Evolutionary conservation across 2,797 vertebrate genomes (phyloP).

Genomic region (Crocodylus rhombifer): DNA sequence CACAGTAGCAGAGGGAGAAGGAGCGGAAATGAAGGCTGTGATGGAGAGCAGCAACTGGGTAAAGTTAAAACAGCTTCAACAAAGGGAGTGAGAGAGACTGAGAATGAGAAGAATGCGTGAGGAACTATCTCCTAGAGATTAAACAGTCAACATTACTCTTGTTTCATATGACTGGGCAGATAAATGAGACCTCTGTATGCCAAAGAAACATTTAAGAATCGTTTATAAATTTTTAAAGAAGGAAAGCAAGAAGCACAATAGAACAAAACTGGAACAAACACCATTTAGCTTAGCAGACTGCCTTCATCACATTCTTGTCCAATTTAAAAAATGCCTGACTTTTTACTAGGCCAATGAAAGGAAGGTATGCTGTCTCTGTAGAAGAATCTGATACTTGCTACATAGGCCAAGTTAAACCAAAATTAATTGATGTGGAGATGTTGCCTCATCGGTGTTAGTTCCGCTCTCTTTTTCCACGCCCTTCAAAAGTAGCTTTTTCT

Average conservation of each 20-base stretch:
- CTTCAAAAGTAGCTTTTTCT: not conserved
- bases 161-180: not conserved
- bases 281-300: not conserved
- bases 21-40: constrained; percentile 10
- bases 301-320: not conserved
- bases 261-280: not conserved
- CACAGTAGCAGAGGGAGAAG: constrained; percentile 1
- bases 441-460: not conserved
- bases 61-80: constrained; percentile 56
- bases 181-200: not conserved
- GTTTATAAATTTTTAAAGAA: not conserved
- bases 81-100: not conserved
- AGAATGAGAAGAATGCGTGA: constrained; percentile 3
- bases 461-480: too few relatives aligned
- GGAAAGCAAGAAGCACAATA: not conserved
- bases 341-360: not conserved
- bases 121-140: not conserved
- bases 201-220: not conserved
- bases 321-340: not conserved
- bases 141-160: not conserved
- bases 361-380: not conserved
- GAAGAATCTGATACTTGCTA: not conserved
- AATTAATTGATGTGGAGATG: not conserved
- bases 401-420: not conserved
- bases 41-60: constrained; percentile 21